Conservation (phyloP, 2,797 vertebrate species). For the Pseudomugil tenellus region DNA sequence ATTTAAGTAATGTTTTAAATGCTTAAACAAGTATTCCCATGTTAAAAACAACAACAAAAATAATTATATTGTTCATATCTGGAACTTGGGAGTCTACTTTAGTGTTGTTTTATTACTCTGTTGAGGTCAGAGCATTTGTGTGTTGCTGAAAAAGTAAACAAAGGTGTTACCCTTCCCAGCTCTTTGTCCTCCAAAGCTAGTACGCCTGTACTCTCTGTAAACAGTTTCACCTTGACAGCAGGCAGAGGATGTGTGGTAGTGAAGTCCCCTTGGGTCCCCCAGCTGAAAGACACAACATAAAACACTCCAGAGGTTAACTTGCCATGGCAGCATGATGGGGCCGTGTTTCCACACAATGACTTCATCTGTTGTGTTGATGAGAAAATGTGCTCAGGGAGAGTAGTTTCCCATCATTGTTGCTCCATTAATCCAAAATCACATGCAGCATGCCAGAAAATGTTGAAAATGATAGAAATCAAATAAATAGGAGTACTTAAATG, state of each 20-base stretch:
- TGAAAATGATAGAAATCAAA: conserved; percentile 2
- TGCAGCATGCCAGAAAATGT: background rate
- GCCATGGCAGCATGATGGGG: conserved; percentile 47
- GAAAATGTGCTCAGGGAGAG: background rate
- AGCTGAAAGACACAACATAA: conserved; percentile 85
- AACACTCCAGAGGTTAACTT: conserved; percentile 63
- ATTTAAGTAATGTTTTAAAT: background rate
- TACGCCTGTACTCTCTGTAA: conserved; percentile 98
- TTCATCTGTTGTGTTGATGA: conserved; percentile 31
- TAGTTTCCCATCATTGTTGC: background rate
- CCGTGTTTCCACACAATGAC: conserved; percentile 11
- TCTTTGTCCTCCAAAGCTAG: conserved; percentile 99
- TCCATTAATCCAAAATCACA: background rate
- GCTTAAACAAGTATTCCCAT: background rate
- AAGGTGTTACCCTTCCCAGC: conserved; percentile 90
- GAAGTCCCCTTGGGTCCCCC: conserved; percentile 99
- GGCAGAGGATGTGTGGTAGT: conserved; percentile 96
- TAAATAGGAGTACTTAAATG: background rate
- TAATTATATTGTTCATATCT: background rate
- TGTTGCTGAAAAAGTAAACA: conserved; percentile 13
- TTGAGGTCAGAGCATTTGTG: conserved; percentile 8
- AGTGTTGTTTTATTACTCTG: background rate
- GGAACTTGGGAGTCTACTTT: background rate
- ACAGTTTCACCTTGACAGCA: conserved; percentile 98
- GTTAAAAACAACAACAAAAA: conserved; percentile 1